phyloP scores from a whole-genome alignment of 2,888 invertebrate genomes.

The Erebia palarica region DNA sequence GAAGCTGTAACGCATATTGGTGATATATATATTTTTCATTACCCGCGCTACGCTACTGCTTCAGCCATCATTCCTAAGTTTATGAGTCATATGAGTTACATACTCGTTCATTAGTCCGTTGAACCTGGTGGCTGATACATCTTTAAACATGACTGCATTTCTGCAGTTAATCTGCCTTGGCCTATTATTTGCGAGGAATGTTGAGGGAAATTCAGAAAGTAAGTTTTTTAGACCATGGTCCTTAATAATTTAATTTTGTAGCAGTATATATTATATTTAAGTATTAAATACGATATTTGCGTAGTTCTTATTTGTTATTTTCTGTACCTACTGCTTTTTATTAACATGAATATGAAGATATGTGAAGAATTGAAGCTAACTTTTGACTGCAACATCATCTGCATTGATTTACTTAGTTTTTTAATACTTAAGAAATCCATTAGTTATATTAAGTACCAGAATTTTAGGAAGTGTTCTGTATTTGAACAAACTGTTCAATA shows the following conservation, averaged over 20 bases:
- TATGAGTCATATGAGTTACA: conserved; percentile 49
- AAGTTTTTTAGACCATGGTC: conserved; percentile 18
- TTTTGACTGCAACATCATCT: no score
- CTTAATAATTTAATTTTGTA: neutral
- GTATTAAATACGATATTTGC: no score
- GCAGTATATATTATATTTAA: neutral
- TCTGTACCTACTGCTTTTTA: neutral
- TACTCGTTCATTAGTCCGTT: conserved; percentile 52
- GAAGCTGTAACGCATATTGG: conserved; percentile 57
- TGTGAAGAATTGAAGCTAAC: no score
- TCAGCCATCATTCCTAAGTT: conserved; percentile 51
- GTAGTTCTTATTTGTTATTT: neutral
- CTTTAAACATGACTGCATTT: conserved; percentile 50
- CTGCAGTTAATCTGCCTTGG: conserved; percentile 47
- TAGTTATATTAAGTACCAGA: no score
- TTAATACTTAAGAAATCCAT: no score
- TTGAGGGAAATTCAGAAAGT: conserved; percentile 50
- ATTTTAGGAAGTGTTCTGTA: no score
- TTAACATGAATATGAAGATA: no score
- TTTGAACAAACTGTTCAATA: no score
- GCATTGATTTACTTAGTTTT: no score
- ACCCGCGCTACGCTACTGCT: conserved; percentile 49
- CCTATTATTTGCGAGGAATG: conserved; percentile 44
- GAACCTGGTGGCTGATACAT: conserved; percentile 54
- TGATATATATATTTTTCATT: conserved; percentile 44